Conservation (phyloP, 2,888 invertebrate genomes). For the Tetheella fluctuosa region DNA sequence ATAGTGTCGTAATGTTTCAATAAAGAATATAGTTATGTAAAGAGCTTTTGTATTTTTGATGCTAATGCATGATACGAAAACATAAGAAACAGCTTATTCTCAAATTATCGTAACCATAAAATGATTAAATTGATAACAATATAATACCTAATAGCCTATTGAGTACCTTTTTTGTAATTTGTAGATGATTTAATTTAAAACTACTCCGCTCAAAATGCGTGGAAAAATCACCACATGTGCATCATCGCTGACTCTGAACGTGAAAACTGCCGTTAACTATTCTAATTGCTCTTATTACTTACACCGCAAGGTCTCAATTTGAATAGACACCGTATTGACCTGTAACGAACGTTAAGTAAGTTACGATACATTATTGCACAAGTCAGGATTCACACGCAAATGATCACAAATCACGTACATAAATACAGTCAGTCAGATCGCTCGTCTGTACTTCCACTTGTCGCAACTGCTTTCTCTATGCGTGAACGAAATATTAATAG, state of each 20-base stretch:
- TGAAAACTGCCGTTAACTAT: conserved; percentile 22
- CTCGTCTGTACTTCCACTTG: conserved; percentile 65
- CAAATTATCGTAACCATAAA: too few species aligned
- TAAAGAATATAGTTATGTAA: too few species aligned
- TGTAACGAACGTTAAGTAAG: conserved; percentile 24
- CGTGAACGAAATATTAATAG: conserved; percentile 65
- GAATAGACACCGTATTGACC: conserved; percentile 24
- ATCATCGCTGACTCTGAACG: conserved; percentile 33
- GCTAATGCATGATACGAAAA: too few species aligned
- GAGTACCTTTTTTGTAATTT: too few species aligned
- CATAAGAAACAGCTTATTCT: too few species aligned
- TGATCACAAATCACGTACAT: conserved; percentile 62
- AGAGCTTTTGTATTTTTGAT: too few species aligned
- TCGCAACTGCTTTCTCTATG: conserved; percentile 67
- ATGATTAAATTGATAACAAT: too few species aligned
- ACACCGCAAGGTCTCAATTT: conserved; percentile 36
- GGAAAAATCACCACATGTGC: conserved; percentile 16
- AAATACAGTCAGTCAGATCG: conserved; percentile 42
- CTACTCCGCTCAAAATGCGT: not conserved
- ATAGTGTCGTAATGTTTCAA: too few species aligned
- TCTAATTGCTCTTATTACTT: conserved; percentile 28
- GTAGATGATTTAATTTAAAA: too few species aligned
- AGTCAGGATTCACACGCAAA: conserved; percentile 49
- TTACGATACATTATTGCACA: conserved; percentile 42
- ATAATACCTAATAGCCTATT: too few species aligned